Evolutionary conservation across 2,113 vertebrate genomes (phyloP), one percentile per base, ranked within the genome.

Genomic region (Colaptes auratus): DNA sequence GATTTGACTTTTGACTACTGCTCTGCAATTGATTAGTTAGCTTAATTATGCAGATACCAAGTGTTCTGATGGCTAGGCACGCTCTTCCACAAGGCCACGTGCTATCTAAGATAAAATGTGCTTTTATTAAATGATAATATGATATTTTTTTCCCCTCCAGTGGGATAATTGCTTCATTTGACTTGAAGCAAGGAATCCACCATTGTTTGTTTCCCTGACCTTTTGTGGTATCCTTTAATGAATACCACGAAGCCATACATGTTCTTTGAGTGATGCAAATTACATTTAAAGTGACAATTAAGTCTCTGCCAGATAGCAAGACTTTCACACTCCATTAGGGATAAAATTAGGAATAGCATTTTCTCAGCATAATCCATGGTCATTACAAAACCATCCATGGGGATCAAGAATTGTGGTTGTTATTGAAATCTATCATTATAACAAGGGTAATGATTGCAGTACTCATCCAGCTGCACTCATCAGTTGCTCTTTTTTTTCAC

Each of bases 261-360:
- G 88, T 86, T 85, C 55, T 89, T 90, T 82, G 94, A 94, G 71
- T 92, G 90, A 74, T 85, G 88, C 39, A 89, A 95, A 95, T 93
- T 56, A 28, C 73, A 35, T 70, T 60, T 53, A 46, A 86, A 88
- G 72, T 83, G 79, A 76, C 82, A 88, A 94, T 90, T 92, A 96
- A 95, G 46, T 77, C 55, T 71, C 81, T 36, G 64, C 61, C 91
- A 69, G 88, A 58, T 46, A 88, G 70, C 79, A 75, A 91, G 93
- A 75, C 55, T 95, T 96, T 91, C 91, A 97, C 70, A 86, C 61
- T 81, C 91, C 90, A 95, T 96, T 96, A 96, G 83, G 79, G 82
- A 76, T 76, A 95, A 95, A 95, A 95, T 91, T 91, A 91, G 63
- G 73, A 92, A 65, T 90, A 86, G 73, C 59, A 59, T 95, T 95